These are phyloP conservation scores for Anser cygnoides DNA, from an alignment of 2,113 vertebrate species.

Conservation along the genomic window DNA sequence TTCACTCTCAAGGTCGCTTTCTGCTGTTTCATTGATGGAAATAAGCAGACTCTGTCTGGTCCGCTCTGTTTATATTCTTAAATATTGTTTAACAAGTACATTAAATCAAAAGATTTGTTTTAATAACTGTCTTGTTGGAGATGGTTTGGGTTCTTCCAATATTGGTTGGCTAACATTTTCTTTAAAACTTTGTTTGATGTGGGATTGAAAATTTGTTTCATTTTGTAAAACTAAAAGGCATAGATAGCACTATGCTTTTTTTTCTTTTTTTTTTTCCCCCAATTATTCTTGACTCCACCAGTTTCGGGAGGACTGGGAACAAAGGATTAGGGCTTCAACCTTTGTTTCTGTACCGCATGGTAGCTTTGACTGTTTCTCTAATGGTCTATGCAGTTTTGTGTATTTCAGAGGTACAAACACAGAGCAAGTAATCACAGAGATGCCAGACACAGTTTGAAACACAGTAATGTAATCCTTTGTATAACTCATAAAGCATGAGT, in stretches of 20 bases:
- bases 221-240: neutral
- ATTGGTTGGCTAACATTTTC: neutral
- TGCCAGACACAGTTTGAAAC: neutral
- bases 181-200: neutral
- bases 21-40: neutral
- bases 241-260: fast-evolving
- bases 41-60: neutral
- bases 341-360: neutral
- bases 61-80: neutral
- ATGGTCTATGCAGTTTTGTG: neutral
- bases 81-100: neutral
- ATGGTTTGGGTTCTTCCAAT: neutral
- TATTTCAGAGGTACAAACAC: neutral
- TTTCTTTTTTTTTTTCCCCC: neutral
- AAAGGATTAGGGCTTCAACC: neutral
- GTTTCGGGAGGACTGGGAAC: neutral
- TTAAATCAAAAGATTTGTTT: neutral
- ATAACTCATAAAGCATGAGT: neutral
- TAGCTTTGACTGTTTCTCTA: neutral
- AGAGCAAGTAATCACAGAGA: neutral
- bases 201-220: neutral
- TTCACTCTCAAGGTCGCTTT: neutral
- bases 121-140: neutral
- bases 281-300: neutral
- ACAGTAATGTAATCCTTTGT: neutral